Evolutionary conservation across 2,113 vertebrate species (phyloP), one percentile per base, ranked within the genome.

Genomic region (Aptenodytes patagonicus): DNA sequence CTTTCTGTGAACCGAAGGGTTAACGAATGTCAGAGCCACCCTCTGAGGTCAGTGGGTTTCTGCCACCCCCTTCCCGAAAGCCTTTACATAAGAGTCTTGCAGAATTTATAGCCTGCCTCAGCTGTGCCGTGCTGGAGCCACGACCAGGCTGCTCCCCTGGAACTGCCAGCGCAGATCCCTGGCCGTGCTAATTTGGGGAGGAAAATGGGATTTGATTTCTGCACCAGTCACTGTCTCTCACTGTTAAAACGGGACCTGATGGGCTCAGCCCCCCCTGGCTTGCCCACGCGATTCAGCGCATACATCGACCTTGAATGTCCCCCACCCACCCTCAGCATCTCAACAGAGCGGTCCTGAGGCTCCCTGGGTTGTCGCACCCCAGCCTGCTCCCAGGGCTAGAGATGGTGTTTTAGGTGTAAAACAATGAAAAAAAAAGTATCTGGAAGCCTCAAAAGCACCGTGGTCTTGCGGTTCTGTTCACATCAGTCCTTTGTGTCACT

Each of bases 71-170:
- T 49, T 46, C 79, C 52, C 1, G 5, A 71, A 44, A 77, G 66
- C 78, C 70, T 76, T 97, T 96, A 85, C 85, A 49, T 90, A 94
- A 97, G 78, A 81, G 22, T 36, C 52, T 20, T 87, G 94, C 89
- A 86, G 93, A 88, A 85, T 83, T 86, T 24, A 85, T 92, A 71
- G 93, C 71, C 94, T 40, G 80, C 26, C 84, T 70, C 75, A 66
- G 80, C 83, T 36, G 76, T 36, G 80, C 73, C 0, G 28, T 32
- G 81, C 81, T 7, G 24, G 46, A 72, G 75, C 54, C 42, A 2
- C 4, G 6, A 17, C 16, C 29, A 22, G 46, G 77, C 86, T 28
- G 34, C 94, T 92, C 76, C 81, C 42, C 44, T 4, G 65, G 11
- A 62, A 31, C 95, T 92, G 96, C 94, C 94, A 91, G 68, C 57